Base-by-base conservation (phyloP, 2,888 invertebrate species). In the Brenthis daphne region DNA sequence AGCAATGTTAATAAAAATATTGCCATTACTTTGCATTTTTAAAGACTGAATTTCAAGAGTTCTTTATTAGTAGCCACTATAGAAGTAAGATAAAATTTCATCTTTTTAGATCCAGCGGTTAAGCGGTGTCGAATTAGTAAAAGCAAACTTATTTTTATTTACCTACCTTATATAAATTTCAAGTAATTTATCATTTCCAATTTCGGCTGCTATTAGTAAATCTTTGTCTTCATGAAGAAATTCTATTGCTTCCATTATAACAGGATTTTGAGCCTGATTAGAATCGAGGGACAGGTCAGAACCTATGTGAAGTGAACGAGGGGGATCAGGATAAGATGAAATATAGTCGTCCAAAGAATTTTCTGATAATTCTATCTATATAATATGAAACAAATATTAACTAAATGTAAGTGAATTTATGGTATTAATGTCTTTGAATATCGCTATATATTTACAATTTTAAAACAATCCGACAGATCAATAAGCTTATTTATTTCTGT, bases 181-280 rank as follows among this genome's bases (percentile, higher is more conserved):
- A 58, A 90, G 75, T 51, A 74, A 63, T 6, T 74, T 74, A 48
- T 79, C 74, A 74, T 90, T 82, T 47, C 87, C 88, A 47, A 79
- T 75, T 78, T 88, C 90, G 48, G 90, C 90, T 66, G 89, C 88
- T 33, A 82, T 74, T 43, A 90, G 76, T 33, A 88, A 83, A 0
- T 82, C 83, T 20, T 82, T 81, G 69, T 89, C 88, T 16, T 75
- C 74, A 43, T 88, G 85, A 4, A 91, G 76, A 65, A 82, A 85
- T 12, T 86, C 81, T n/a, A 87, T 74, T 51, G 84, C 84, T 64
- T 77, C 70, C 58, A 73, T 76, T 13, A 85, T 57, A 61, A 74
- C 69, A 4, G 64, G 63, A 64, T 76, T 69, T 53, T 72, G 63
- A 20, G 64, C 54, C 24, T 72, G 70, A 4, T 64, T 29, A 3